Conservation (phyloP, 2,113 vertebrate species). For the Sphaerodactylus townsendi region DNA sequence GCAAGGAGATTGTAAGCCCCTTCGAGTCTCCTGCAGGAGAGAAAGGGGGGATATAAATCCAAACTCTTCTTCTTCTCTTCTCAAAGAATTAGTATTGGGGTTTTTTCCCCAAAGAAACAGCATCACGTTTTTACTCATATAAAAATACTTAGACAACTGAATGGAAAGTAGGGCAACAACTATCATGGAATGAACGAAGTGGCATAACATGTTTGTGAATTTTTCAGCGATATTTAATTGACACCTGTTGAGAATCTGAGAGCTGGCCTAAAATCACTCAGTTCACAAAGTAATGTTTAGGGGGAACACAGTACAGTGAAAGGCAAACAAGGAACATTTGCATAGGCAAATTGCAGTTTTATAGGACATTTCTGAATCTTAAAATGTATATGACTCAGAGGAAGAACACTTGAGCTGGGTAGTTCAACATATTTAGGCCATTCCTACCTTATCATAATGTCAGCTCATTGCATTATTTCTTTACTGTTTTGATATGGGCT, state of each 20-base stretch:
- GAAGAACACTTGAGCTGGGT: not conserved
- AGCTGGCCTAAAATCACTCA: not conserved
- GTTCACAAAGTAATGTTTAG: not conserved
- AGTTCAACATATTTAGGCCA: not conserved
- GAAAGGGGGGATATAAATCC: no score
- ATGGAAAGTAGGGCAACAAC: not conserved
- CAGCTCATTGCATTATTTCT: not conserved
- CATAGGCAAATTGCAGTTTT: no score
- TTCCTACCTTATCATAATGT: not conserved
- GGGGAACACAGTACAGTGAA: not conserved
- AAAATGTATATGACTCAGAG: not conserved
- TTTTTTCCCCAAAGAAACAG: no score
- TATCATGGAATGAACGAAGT: not conserved
- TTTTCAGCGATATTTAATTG: not conserved
- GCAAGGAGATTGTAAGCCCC: no score
- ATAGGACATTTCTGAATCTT: no score
- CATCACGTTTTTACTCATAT: slow-evolving; percentile 15
- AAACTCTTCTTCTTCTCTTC: no score
- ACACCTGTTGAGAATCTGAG: not conserved
- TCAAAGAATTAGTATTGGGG: no score
- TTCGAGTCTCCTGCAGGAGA: no score
- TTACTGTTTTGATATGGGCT: not conserved
- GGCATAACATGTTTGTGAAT: not conserved
- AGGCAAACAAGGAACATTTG: no score
- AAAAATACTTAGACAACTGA: not conserved